Conservation (phyloP, 1,140 invertebrate species). For the Tetranychus urticae region DNA sequence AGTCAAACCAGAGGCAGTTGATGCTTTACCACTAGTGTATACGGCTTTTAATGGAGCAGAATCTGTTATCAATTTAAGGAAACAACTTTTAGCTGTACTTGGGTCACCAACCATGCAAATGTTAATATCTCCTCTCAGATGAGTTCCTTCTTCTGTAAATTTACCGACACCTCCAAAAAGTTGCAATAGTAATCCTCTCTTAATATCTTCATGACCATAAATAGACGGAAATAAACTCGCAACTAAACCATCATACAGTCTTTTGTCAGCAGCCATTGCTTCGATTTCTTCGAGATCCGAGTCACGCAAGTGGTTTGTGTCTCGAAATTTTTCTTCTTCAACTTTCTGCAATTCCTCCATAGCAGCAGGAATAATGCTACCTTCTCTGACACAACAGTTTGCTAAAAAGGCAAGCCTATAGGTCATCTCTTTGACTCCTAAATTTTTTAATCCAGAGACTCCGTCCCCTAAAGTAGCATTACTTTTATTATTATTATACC, state of each 20-base stretch:
- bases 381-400: conserved; percentile 32
- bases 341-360: conserved; percentile 3
- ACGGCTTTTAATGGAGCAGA: conserved; percentile 72
- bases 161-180: conserved; percentile 93
- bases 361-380: background rate
- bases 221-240: conserved; percentile 85
- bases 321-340: background rate
- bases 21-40: conserved; percentile 96
- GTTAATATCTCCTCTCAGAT: conserved; percentile 84
- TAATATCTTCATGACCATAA: conserved; percentile 94
- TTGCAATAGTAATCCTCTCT: conserved; percentile 80
- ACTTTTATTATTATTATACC: conserved; percentile 25
- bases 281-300: conserved; percentile 78
- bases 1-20: conserved; percentile 86
- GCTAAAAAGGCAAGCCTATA: conserved; percentile 88
- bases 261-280: conserved; percentile 82
- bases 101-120: conserved; percentile 96
- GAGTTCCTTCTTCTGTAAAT: conserved; percentile 60
- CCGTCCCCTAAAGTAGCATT: conserved; percentile 50
- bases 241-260: conserved; percentile 76
- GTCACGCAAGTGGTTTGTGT: conserved; percentile 26
- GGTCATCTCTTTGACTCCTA: conserved; percentile 84
- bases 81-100: conserved; percentile 91
- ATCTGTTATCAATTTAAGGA: conserved; percentile 77
- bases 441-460: conserved; percentile 63